Evolutionary conservation across 1,140 invertebrate species (phyloP).

Genomic region (Ctenoplectra terminalis): DNA sequence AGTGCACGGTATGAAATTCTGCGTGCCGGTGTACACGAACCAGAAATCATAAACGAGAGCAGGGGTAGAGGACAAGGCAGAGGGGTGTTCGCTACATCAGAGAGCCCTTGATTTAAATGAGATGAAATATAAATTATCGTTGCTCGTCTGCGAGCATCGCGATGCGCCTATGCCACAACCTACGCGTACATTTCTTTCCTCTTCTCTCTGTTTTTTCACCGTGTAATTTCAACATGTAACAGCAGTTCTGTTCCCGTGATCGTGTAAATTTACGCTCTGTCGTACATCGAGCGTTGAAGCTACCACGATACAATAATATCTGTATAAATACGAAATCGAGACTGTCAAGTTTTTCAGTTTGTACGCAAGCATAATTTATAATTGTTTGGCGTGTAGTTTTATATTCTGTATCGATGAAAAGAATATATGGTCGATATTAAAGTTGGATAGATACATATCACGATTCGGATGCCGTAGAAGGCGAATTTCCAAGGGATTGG

Average conservation of each 20-base stretch:
- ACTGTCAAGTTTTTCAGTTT: too few species aligned
- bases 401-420: background rate
- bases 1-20: constrained; percentile 15
- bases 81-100: constrained; percentile 10
- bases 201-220: background rate
- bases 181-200: background rate
- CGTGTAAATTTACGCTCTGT: constrained; percentile 8
- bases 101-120: constrained; percentile 58
- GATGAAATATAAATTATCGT: constrained; percentile 62
- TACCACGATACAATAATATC: too few species aligned
- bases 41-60: constrained; percentile 26
- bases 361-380: too few species aligned
- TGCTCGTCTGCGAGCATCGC: constrained; percentile 10
- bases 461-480: background rate
- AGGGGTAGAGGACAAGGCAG: background rate
- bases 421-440: background rate
- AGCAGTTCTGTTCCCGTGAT: too few species aligned
- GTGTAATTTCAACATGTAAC: background rate
- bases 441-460: background rate
- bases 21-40: background rate
- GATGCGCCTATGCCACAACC: too few species aligned
- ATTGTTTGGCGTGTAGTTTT: too few species aligned
- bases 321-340: too few species aligned
- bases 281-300: too few species aligned
- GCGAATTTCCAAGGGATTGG: constrained; percentile 50